Base-by-base conservation (phyloP, 2,797 vertebrate species). In the Monodelphis domestica region DNA sequence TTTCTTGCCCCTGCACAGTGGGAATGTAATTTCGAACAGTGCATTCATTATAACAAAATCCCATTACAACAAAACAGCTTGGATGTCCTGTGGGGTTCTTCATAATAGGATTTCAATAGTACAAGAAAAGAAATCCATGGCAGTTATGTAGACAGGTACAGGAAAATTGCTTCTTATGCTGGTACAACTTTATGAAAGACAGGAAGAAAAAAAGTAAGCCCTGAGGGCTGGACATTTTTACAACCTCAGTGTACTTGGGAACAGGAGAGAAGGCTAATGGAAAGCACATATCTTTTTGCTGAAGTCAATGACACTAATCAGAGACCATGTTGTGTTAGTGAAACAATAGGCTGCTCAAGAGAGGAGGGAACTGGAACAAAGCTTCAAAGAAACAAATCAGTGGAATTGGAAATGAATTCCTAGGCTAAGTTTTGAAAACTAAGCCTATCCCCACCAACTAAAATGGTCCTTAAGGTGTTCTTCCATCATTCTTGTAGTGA, bases 31-130 rank as follows among this genome's bases (percentile, higher is more conserved):
- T 94, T 97, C 54, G 89, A 92, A 3, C 45, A 94, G 17, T 95
- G 93, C 87, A n/a, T 95, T 95, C 55, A 96, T 95, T 97, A 96
- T 89, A 93, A 94, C 84, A 93, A 91, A 97, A 93, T 95, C 94
- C 30, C 38, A 89, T 53, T 78, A 89, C 95, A 93, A 14, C 90
- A 91, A 88, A 70, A 87, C 91, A 95, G 94, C 92, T 91, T 90
- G 33, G 17, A 95, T 89, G 29, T 88, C 92, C 33, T 95, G 15
- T 88, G 55, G 87, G 92, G 90, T 95, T 53, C 63, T 78, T 78
- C 17, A 21, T 93, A 90, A 92, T 93, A 93, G 52, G 91, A 59
- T 92, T 95, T 93, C 90, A 96, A 91, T 90, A 88, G 10, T 93
- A 94, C n/a, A 78, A 38, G 63, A 78, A 78, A 78, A 78, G 63